Percentiles rank a stretch among this genome's conserved stretches.
phyloP scores from a whole-genome alignment of 2,797 vertebrate genomes.

The Bufotes viridis region DNA sequence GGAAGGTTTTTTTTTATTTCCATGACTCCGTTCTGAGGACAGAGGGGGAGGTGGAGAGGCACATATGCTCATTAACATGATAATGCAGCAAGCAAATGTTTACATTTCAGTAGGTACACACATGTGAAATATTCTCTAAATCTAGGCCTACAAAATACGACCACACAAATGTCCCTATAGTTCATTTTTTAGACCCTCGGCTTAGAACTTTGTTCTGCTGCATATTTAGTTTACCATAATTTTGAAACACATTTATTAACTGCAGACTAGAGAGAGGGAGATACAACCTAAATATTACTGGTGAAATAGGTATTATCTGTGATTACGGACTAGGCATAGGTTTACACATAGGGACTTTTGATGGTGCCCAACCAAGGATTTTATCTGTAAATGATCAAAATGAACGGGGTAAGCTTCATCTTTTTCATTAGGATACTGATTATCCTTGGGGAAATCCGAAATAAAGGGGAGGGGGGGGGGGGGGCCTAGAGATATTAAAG shows the following conservation, averaged over 20 bases:
- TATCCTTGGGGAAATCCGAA: not conserved
- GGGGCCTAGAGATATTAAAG: not conserved
- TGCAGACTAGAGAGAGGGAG: not conserved
- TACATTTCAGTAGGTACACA: slow-evolving; percentile 17
- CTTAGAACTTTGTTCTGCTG: not conserved
- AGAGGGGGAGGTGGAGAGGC: not conserved
- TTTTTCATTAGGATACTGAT: not conserved
- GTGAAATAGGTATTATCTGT: not conserved
- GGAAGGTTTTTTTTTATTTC: slow-evolving; percentile 24
- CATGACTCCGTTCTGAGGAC: slow-evolving; percentile 51
- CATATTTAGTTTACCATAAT: not conserved
- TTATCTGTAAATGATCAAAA: not conserved
- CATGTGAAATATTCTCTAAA: slow-evolving; percentile 11
- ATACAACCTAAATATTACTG: not conserved
- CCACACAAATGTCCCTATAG: not conserved
- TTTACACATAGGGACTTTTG: not conserved
- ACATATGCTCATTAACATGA: slow-evolving; percentile 36
- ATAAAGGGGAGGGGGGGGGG: too few relatives aligned
- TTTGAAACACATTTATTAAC: not conserved
- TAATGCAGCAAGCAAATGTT: slow-evolving; percentile 45
- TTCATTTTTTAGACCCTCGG: not conserved
- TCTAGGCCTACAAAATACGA: not conserved
- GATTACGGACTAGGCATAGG: not conserved
- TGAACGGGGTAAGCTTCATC: not conserved
- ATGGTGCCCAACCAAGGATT: not conserved